phyloP scores from a whole-genome alignment of 2,113 vertebrate genomes.

The Stomatorhinus ivindoensis region DNA sequence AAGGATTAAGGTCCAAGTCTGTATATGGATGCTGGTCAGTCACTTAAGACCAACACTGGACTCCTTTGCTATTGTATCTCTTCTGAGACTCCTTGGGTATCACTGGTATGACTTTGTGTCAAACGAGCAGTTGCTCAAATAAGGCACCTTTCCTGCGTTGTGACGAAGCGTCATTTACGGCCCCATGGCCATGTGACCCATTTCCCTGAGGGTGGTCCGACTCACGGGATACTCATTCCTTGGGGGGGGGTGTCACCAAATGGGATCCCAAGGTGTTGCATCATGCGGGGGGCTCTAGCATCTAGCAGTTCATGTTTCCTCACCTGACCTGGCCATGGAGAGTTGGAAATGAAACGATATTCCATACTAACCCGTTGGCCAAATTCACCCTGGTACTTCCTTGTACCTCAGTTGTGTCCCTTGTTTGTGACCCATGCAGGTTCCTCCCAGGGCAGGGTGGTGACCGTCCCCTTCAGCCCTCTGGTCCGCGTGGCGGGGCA shows the following conservation, averaged over 20 bases:
- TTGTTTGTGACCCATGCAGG: slow-evolving; percentile 13
- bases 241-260: neutral
- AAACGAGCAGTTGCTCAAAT: neutral
- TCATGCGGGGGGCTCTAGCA: neutral
- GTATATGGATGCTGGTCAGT: neutral
- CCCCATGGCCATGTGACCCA: neutral
- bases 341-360: neutral
- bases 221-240: neutral
- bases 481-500: slow-evolving; percentile 36
- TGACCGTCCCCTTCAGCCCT: slow-evolving; percentile 25
- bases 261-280: neutral
- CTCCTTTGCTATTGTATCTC: neutral
- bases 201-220: neutral
- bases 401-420: neutral
- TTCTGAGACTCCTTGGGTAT: neutral
- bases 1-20: neutral
- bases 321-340: neutral
- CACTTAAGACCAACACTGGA: neutral
- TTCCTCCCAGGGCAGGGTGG: slow-evolving; percentile 15
- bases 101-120: neutral
- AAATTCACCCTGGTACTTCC: neutral
- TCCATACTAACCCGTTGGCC: neutral
- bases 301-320: neutral
- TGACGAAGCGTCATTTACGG: neutral
- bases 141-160: neutral